Percentiles rank a stretch among this genome's conserved stretches.
Evolutionary conservation across 2,888 invertebrate species (phyloP).

Genomic region (Rutpela maculata): DNA sequence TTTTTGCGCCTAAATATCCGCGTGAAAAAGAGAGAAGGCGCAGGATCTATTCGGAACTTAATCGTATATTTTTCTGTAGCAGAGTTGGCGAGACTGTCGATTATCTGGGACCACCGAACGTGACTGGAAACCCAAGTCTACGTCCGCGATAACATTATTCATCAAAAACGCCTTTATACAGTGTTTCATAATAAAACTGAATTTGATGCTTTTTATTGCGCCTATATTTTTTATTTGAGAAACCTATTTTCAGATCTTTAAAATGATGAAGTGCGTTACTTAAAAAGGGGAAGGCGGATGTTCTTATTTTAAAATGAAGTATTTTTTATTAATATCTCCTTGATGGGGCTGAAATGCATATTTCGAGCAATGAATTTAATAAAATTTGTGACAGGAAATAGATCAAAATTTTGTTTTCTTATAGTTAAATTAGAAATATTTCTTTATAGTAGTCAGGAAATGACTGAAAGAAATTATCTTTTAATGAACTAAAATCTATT

Average conservation of each 20-base stretch:
- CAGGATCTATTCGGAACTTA: conserved; percentile 52
- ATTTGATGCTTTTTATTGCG: conserved; percentile 69
- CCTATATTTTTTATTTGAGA: conserved; percentile 55
- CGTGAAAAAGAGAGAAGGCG: conserved; percentile 38
- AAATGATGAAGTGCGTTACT: conserved; percentile 39
- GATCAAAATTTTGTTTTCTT: no score
- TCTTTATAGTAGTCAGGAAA: no score
- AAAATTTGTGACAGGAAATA: no score
- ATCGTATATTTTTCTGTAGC: conserved; percentile 67
- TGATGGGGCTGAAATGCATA: neutral
- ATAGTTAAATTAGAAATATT: no score
- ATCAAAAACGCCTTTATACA: conserved; percentile 73
- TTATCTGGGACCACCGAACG: conserved; percentile 73
- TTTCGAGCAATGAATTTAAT: neutral
- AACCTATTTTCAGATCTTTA: conserved; percentile 46
- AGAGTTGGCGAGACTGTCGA: conserved; percentile 70
- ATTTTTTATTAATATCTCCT: conserved; percentile 25
- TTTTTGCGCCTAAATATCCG: conserved; percentile 41
- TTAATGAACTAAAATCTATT: no score
- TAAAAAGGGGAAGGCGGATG: neutral
- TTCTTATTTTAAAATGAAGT: conserved; percentile 22
- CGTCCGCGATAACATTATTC: conserved; percentile 72
- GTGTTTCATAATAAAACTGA: conserved; percentile 73
- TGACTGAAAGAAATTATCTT: no score
- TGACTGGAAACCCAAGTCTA: conserved; percentile 69